Base-by-base conservation (phyloP, 2,113 vertebrate genomes). In the Paratilapia polleni region DNA sequence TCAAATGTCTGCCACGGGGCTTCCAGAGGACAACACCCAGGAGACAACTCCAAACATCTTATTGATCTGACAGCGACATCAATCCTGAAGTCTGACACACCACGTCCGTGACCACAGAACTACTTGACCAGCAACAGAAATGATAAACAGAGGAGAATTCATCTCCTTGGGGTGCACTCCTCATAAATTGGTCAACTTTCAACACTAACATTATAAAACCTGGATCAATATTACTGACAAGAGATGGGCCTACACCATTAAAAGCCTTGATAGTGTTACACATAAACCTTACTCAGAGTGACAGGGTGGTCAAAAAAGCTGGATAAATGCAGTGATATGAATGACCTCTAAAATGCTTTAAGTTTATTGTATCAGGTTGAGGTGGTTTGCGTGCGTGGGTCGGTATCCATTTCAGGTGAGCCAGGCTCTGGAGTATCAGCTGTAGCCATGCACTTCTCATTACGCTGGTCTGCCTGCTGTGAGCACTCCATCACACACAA, bases 401-500 rank as follows among this genome's bases (percentile, higher is more conserved):
- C 59, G 36, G 34, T 78, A 87, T 90, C 77, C 84, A 83, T 85
- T 88, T 84, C 83, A 90, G 84, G 89, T 90, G 89, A 92, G 83
- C 31, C 41, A 2, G 76, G 36, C 75, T 77, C 20, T 14, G 63
- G 58, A 81, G 82, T 86, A 83, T 91, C 89, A 91, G 87, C 90
- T 90, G 86, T 61, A 89, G 58, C 87, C 78, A 38, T 88, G 88
- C 89, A 83, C 87, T 87, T 90, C 78, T 91, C 88, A 94, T 94
- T 92, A 95, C 84, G 76, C 38, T 80, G 94, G 85, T 88, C 91
- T 83, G 87, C 80, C 85, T 84, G 87, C 87, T 87, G 83, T 88
- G 86, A 91, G 86, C 88, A 89, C 88, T 92, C 86, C 85, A 91
- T 92, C 92, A 93, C 86, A 91, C 81, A 81, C 78, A 80, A 80